Base-by-base conservation (phyloP, 2,797 vertebrate genomes). In the Diceros bicornis region DNA sequence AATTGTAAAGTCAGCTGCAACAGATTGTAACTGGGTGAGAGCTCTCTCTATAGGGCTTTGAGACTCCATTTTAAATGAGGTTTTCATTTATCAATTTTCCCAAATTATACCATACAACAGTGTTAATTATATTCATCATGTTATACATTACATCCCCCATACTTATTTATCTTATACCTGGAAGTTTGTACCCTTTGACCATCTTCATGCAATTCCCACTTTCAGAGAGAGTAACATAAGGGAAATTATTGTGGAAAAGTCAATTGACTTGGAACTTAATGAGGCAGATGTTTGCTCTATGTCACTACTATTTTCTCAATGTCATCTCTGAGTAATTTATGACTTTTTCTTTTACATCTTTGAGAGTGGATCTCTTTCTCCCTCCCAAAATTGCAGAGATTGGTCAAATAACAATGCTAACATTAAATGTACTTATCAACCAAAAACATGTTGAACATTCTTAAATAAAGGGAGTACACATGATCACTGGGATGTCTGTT, bases 351-450 rank as follows among this genome's bases (percentile, higher is more conserved):
- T 66, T 32, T 20, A 44, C 9, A 55, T 68, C 8, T 59, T 68
- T 14, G 7, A 68, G 18, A 0, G 17, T 14, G 13, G 44, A 2
- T 29, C 8, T 47, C 1, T 4, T 4, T 14, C 3, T 44, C 1
- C 4, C 2, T 47, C 20, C 10, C 4, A 34, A 64, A 84, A 78
- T 88, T n/a, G 27, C 7, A 71, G 16, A 41, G 18, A 27, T 59
- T 66, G 3, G 6, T 37, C 9, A 57, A 34, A 25, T 27, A 55
- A 41, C 11, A 72, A 83, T 37, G 68, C n/a, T 55, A 47, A 4
- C 3, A 32, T 61, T 72, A 55, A 85, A 44, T 77, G 18, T 41
- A 68, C 14, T 44, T 74, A 57, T 81, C 20, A 69, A 25, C 20
- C 41, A 79, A 94, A 81, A n/a, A 1, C 10, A 41, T 1, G 7